Evolutionary conservation across 2,797 vertebrate genomes (phyloP), one percentile per base, ranked within the genome.

Genomic region (Otolemur crassicaudatus): DNA sequence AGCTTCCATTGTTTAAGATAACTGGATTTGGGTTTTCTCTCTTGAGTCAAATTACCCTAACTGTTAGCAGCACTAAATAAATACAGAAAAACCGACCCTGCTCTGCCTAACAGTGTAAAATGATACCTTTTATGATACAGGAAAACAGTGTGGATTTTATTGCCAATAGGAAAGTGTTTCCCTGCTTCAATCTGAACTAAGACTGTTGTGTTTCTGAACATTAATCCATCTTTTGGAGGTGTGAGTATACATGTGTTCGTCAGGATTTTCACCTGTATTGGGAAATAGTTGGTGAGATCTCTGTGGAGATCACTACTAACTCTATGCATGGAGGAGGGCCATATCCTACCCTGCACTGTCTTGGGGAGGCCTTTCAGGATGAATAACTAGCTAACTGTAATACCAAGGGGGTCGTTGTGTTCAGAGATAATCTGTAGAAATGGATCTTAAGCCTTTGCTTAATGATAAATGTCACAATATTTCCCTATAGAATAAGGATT

Each of bases 401-500:
- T 88, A 61, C 73, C 61, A 20, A 77, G 4, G 16, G 17, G n/a
- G n/a, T 77, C 27, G 31, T 5, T 49, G 11, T 84, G 29, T 31
- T 27, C 49, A 89, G 63, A 61, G 70, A 61, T 49, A 73, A 88
- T 7, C 29, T 25, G 10, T 8, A 5, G 37, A 77, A 65, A 43
- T 84, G 65, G 13, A 46, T 53, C 40, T 16, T 19, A 79, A 81
- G 34, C 3, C 46, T 40, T 4, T 58, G 8, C 12, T 43, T 40
- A 87, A 65, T 67, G n/a, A 73, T 79, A 76, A 72, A 8, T 3
- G 10, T 65, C 43, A 37, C 11, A 67, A 11, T 53, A 19, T 65
- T 91, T 94, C 80, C 34, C 37, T 79, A 37, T 29, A 81, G 23
- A 84, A n/a, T 58, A 69, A 83, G 29, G 58, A 56, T 73, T 40